Evolutionary conservation across 2,113 vertebrate species (phyloP), one percentile per base, ranked within the genome.

Genomic region (Junco hyemalis): DNA sequence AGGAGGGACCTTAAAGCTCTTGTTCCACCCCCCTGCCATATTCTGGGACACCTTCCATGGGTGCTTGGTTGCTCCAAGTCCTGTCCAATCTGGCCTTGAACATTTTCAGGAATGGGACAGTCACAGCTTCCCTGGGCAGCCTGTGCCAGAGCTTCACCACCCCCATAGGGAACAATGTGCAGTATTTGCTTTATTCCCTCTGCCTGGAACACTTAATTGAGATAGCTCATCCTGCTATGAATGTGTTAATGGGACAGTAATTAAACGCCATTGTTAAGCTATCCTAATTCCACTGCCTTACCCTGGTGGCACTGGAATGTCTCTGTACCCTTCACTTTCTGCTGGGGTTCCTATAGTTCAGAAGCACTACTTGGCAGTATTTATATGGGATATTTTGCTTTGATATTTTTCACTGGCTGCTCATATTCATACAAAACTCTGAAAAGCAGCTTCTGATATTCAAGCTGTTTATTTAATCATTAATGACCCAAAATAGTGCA

Each of bases 21-120:
- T 0, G 0, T 48, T 69, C 7, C 47, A 66, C 1, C 1, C 9
- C 8, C 4, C 25, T 42, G 53, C 36, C 26, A 33, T 6, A 35
- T 47, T 22, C 60, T 48, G 31, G 45, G 73, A 23, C 60, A 48
- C 6, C 40, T 86, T 15, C 45, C 45, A 42, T 18, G 29, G 24
- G 6, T 48, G 40, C 35, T 66, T 16, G 28, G 15, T 18, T 61
- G 19, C 35, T 68, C 47, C 59, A 64, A 65, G n/a, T 21, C 36
- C 45, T 18, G 11, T 51, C 51, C 60, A 60, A 1, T 5, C 25
- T 54, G 45, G 14, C 53, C 38, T 54, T 60, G 74, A 22, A 48
- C 40, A 24, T 22, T 47, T 48, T 17, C 47, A 60, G 68, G 60
- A 24, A 73, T 73, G 47, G 31, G 2, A 29, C 53, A 80, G 35